phyloP scores from a whole-genome alignment of 2,113 vertebrate genomes.

The Perognathus longimembris region DNA sequence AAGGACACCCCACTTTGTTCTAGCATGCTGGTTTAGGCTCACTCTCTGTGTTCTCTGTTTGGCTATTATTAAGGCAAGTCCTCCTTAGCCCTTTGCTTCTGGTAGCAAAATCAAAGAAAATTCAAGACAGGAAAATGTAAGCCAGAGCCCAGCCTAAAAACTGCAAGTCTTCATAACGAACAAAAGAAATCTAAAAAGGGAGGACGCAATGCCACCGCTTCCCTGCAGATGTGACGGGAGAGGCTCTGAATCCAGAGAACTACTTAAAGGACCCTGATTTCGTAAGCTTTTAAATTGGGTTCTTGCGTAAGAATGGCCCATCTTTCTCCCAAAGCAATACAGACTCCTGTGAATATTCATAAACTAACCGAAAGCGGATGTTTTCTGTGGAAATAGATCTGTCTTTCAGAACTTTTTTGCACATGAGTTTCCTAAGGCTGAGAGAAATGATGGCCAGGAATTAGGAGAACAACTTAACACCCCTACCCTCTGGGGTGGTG shows the following conservation, averaged over 20 bases:
- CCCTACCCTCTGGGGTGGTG: not conserved
- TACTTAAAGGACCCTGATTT: not conserved
- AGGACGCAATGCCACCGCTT: not conserved
- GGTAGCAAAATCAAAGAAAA: slow-evolving; percentile 51
- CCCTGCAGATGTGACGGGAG: slow-evolving; percentile 33
- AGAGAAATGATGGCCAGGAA: not conserved
- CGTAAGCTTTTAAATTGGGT: not conserved
- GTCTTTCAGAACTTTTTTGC: slow-evolving; percentile 42
- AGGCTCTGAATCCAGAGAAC: not conserved
- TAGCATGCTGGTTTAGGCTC: not conserved
- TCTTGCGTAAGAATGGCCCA: not conserved
- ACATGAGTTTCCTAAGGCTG: slow-evolving; percentile 6
- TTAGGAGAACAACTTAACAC: not conserved
- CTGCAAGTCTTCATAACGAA: slow-evolving; percentile 50
- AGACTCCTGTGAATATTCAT: not conserved
- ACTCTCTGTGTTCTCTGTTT: not conserved
- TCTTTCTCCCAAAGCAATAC: not conserved
- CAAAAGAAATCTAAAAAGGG: slow-evolving; percentile 51
- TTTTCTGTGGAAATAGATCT: slow-evolving; percentile 39
- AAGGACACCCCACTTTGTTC: not conserved
- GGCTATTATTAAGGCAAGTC: not conserved
- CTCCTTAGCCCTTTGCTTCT: slow-evolving; percentile 34
- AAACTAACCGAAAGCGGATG: not conserved
- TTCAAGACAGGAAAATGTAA: slow-evolving; percentile 47
- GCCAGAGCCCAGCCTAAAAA: slow-evolving; percentile 43